Percentiles rank a stretch among this genome's conserved stretches.
phyloP scores from a whole-genome alignment of 2,797 vertebrate species.

The Pempheris klunzingeri region DNA sequence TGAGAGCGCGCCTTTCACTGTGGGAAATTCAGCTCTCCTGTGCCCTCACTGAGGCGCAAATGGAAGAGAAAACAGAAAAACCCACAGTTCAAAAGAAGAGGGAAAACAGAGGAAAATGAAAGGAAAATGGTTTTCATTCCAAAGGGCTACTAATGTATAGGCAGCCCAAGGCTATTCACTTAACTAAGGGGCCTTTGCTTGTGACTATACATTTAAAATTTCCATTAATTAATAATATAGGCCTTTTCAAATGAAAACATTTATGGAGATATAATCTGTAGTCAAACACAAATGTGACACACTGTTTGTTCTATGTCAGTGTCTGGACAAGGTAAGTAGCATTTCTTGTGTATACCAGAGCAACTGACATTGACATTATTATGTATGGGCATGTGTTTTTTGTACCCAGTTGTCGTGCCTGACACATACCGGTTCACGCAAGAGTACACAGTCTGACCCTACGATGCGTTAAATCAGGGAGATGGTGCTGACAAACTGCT shows the following conservation, averaged over 20 bases:
- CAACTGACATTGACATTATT: constrained; percentile 75
- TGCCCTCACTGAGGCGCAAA: constrained; percentile 84
- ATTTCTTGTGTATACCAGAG: constrained; percentile 54
- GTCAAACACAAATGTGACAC: not conserved
- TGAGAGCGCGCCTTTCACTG: constrained; percentile 82
- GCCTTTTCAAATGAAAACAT: not conserved
- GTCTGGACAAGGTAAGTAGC: constrained; percentile 39
- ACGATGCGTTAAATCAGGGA: constrained; percentile 70
- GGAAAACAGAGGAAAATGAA: constrained; percentile 48
- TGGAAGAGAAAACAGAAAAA: constrained; percentile 75
- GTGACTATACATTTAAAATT: not conserved
- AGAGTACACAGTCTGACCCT: constrained; percentile 75
- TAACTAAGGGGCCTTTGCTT: constrained; percentile 10
- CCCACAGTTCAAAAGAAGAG: constrained; percentile 66
- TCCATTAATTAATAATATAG: not conserved
- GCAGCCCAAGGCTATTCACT: constrained; percentile 13
- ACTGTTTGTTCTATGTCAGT: constrained; percentile 13
- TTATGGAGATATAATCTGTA: not conserved
- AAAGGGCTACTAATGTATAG: constrained; percentile 15
- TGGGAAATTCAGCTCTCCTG: constrained; percentile 86
- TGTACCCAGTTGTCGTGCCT: constrained; percentile 73
- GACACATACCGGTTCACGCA: constrained; percentile 72
- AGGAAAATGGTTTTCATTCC: constrained; percentile 60
- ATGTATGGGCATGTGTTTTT: constrained; percentile 73
- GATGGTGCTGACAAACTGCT: constrained; percentile 78